These are phyloP conservation scores for Eulemur rufifrons DNA, from an alignment of 2,113 vertebrate species.

Conservation along the genomic window DNA sequence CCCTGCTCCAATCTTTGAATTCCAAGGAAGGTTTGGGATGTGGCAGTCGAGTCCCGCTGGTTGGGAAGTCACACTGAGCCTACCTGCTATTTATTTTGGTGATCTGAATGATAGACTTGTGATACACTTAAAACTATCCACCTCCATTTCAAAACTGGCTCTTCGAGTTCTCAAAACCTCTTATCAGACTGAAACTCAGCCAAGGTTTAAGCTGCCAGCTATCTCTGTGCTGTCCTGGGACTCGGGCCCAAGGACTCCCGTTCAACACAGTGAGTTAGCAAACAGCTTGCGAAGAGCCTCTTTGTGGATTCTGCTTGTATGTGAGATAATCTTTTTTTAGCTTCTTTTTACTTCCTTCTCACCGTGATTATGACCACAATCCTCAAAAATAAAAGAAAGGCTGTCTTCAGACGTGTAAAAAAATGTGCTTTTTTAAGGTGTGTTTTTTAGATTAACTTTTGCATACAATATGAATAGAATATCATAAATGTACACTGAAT, in stretches of 20 bases:
- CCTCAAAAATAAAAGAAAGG: slow-evolving; percentile 34
- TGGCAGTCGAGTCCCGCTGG: not conserved
- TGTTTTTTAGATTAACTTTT: not conserved
- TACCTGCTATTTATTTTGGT: not conserved
- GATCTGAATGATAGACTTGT: not conserved
- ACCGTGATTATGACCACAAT: not conserved
- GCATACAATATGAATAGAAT: not conserved
- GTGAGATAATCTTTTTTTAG: slow-evolving; percentile 12
- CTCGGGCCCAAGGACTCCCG: not conserved
- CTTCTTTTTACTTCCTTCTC: not conserved
- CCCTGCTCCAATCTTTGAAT: not conserved
- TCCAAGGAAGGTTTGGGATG: not conserved
- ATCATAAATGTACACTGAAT: not conserved
- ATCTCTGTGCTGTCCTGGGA: not conserved
- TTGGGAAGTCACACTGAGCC: not conserved
- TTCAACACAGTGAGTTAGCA: not conserved
- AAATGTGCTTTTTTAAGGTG: not conserved
- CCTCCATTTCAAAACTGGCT: slow-evolving; percentile 55
- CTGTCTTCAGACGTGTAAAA: not conserved
- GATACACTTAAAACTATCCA: not conserved
- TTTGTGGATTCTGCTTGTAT: not conserved
- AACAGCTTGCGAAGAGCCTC: not conserved
- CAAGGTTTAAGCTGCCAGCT: not conserved
- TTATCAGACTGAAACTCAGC: slow-evolving; percentile 47
- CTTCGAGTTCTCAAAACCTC: slow-evolving; percentile 40